A percentile compares a stretch with the other conserved stretches of the same genome.
Evolutionary conservation across 2,888 invertebrate genomes (phyloP).

Genomic region (Tipula lateralis): DNA sequence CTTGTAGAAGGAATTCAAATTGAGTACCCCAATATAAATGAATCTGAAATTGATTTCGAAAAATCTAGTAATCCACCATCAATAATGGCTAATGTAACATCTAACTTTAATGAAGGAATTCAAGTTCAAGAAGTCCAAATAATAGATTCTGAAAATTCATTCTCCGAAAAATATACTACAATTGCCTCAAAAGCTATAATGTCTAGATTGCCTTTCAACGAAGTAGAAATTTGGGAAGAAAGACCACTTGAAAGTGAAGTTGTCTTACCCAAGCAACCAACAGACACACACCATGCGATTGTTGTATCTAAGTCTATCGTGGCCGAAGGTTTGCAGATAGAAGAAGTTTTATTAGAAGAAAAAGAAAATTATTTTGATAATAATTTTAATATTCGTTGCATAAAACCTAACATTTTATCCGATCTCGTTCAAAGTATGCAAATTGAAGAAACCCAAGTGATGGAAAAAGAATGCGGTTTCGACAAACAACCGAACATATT

Average conservation of each 20-base stretch:
- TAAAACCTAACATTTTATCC: not conserved
- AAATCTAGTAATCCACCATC: slow-evolving; percentile 36
- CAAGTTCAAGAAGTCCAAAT: not conserved
- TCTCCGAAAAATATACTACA: not conserved
- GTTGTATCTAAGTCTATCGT: not conserved
- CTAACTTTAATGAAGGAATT: slow-evolving; percentile 37
- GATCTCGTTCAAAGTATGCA: not conserved
- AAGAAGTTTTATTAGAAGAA: not conserved
- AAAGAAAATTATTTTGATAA: not conserved
- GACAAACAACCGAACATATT: not conserved
- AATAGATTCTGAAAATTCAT: not conserved
- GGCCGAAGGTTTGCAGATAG: not conserved
- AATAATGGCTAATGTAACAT: slow-evolving; percentile 40
- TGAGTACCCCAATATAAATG: slow-evolving; percentile 40
- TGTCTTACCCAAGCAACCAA: not conserved
- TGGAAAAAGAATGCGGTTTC: not conserved
- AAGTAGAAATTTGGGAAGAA: not conserved
- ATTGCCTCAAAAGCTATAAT: not conserved
- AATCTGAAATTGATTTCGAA: slow-evolving; percentile 39
- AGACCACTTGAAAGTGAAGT: not conserved
- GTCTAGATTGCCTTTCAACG: not conserved
- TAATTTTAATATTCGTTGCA: not conserved
- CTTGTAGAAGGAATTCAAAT: not conserved
- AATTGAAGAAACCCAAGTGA: not conserved
- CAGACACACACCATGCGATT: not conserved